These are phyloP conservation scores for Lucinisca nassula DNA, from an alignment of 2,888 invertebrate species.

Conservation along the genomic window DNA sequence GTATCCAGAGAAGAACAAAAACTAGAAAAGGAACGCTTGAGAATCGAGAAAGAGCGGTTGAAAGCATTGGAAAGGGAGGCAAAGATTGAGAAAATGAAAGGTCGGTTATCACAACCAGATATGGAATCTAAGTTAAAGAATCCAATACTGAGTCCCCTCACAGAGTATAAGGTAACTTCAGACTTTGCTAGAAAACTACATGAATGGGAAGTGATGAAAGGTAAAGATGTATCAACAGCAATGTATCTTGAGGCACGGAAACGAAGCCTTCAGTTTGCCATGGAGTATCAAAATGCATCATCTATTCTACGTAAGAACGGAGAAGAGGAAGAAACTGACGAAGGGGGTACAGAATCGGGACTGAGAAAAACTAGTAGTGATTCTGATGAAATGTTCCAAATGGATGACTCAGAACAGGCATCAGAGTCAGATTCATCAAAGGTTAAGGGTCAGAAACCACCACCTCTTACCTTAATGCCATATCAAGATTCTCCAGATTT, in stretches of 20 bases:
- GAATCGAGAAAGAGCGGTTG: conserved; percentile 90
- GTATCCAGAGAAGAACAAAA: conserved; percentile 81
- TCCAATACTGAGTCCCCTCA: conserved; percentile 90
- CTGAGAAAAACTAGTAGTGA: conserved; percentile 64
- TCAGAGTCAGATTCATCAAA: conserved; percentile 5
- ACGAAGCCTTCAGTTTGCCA: conserved; percentile 68
- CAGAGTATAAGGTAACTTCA: conserved; percentile 91
- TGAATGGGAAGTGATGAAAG: conserved; percentile 92
- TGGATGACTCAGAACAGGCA: conserved; percentile 57
- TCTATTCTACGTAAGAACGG: conserved; percentile 54
- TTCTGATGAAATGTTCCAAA: conserved; percentile 66
- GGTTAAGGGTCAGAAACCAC: conserved; percentile 75
- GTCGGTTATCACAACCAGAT: conserved; percentile 89
- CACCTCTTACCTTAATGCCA: conserved; percentile 78
- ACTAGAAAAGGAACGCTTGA: conserved; percentile 90
- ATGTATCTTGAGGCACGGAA: conserved; percentile 78
- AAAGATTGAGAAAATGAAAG: conserved; percentile 90
- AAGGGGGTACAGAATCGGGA: neutral
- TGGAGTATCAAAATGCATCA: conserved; percentile 65
- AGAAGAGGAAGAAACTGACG: conserved; percentile 54
- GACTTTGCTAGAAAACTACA: conserved; percentile 96
- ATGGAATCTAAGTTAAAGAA: conserved; percentile 92
- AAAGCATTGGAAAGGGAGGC: conserved; percentile 91
- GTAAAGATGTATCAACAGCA: conserved; percentile 74
- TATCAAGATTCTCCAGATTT: conserved; percentile 81